These are phyloP conservation scores for Vesta saturnalis DNA, from an alignment of 2,888 invertebrate genomes.

Conservation along the genomic window DNA sequence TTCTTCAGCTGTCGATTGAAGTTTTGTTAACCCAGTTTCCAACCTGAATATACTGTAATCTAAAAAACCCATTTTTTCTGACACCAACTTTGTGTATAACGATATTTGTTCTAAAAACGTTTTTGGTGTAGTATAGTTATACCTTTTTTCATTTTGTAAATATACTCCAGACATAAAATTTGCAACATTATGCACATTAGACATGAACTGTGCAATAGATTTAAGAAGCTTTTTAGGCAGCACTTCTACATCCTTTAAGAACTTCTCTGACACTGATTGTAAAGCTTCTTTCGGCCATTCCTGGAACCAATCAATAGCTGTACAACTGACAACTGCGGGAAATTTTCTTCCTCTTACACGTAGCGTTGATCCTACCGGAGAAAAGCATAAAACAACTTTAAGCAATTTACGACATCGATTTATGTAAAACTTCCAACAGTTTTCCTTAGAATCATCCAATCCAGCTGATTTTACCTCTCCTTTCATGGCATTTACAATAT, in stretches of 20 bases:
- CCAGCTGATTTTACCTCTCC: constrained; percentile 86
- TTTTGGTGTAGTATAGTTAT: constrained; percentile 97
- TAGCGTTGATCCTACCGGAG: constrained; percentile 91
- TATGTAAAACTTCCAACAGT: constrained; percentile 96
- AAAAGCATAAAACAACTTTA: constrained; percentile 88
- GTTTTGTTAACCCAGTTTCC: constrained; percentile 88
- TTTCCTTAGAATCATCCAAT: constrained; percentile 85
- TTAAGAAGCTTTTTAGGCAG: constrained; percentile 71
- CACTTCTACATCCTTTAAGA: constrained; percentile 79
- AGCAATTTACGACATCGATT: constrained; percentile 83
- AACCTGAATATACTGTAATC: constrained; percentile 80
- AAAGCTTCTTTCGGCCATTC: constrained; percentile 95
- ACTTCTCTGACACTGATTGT: constrained; percentile 86
- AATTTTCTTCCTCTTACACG: constrained; percentile 90
- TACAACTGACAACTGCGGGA: constrained; percentile 92
- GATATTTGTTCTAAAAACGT: constrained; percentile 93
- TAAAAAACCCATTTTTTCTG: constrained; percentile 74
- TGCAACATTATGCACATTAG: constrained; percentile 87
- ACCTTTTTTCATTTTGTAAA: constrained; percentile 84
- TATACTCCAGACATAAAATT: constrained; percentile 86
- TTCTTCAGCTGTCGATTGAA: constrained; percentile 86
- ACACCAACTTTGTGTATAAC: constrained; percentile 78
- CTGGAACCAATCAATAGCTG: constrained; percentile 96
- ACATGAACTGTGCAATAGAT: constrained; percentile 87
- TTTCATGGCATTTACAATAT: constrained; percentile 79